Conservation (phyloP, 2,113 vertebrate genomes). For the Tichodroma muraria region DNA sequence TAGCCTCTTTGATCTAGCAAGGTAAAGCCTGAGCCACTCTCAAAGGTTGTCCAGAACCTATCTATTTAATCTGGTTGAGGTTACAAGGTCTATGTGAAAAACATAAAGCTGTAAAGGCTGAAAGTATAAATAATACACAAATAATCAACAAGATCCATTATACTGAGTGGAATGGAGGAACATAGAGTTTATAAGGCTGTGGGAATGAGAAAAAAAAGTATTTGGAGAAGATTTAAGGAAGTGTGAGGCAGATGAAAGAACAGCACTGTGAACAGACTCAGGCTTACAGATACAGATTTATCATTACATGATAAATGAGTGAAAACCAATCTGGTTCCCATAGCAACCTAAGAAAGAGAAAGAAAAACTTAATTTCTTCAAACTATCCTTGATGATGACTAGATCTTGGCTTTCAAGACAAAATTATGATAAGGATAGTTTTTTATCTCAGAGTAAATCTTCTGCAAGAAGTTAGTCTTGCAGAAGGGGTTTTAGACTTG, state of each 20-base stretch:
- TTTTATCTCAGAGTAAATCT: not conserved
- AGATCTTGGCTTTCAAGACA: slow-evolving; percentile 43
- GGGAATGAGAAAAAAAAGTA: not conserved
- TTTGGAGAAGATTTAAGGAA: slow-evolving; percentile 10
- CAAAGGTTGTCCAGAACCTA: not conserved
- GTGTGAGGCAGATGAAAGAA: not conserved
- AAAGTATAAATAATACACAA: not conserved
- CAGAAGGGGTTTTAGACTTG: not conserved
- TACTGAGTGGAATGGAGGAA: not conserved
- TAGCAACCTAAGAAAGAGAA: slow-evolving; percentile 37
- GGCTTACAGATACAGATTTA: not conserved
- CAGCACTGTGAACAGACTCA: not conserved
- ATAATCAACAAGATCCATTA: not conserved
- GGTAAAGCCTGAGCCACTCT: not conserved
- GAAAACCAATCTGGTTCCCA: slow-evolving; percentile 43
- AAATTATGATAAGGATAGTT: slow-evolving; percentile 20
- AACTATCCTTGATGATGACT: slow-evolving; percentile 39
- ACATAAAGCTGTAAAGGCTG: not conserved
- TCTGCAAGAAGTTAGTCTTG: not conserved
- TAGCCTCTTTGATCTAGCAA: not conserved
- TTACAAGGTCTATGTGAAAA: not conserved
- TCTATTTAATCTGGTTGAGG: not conserved
- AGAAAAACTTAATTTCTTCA: slow-evolving; percentile 56
- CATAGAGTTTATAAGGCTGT: not conserved
- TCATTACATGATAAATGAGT: slow-evolving; percentile 4